Evolutionary conservation across 2,113 vertebrate genomes (phyloP).

Genomic region (Pedetes capensis): DNA sequence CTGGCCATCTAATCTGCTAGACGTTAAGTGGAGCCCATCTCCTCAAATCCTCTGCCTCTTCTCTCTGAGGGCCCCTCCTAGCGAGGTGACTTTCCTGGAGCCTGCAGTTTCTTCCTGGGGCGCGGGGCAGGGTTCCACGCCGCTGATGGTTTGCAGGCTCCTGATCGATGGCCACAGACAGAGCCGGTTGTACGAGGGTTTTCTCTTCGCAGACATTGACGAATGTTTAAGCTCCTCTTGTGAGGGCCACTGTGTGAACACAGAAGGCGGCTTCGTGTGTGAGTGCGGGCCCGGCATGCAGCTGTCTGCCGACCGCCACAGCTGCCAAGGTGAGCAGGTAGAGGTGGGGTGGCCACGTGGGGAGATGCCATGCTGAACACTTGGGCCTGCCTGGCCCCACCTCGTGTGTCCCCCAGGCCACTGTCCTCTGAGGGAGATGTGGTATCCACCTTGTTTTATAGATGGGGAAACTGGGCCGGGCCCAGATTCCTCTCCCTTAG

Average conservation of each 20-base stretch:
- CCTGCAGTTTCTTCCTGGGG: background rate
- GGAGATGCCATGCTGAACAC: rapidly evolving
- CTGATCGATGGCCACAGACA: rapidly evolving
- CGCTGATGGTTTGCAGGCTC: background rate
- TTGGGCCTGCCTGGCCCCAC: background rate
- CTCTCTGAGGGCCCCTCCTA: background rate
- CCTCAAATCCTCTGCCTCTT: background rate
- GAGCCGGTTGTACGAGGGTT: background rate
- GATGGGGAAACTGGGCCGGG: background rate
- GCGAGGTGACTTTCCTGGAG: background rate
- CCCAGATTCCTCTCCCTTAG: background rate
- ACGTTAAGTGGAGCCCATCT: too few relatives aligned
- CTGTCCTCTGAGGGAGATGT: background rate
- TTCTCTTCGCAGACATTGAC: constrained; percentile 78
- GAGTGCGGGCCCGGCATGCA: constrained; percentile 83
- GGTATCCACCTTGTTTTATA: too few relatives aligned
- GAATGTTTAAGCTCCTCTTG: constrained; percentile 84
- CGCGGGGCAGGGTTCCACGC: rapidly evolving
- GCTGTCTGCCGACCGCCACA: constrained; percentile 82
- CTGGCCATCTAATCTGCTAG: background rate
- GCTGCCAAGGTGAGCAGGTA: constrained; percentile 80
- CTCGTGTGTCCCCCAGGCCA: background rate
- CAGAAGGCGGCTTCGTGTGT: constrained; percentile 85
- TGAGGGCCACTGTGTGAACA: constrained; percentile 84
- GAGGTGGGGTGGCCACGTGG: rapidly evolving